Evolutionary conservation across 2,888 invertebrate species (phyloP), one percentile per base, ranked within the genome.

Genomic region (Rhorus exstirpatorius): DNA sequence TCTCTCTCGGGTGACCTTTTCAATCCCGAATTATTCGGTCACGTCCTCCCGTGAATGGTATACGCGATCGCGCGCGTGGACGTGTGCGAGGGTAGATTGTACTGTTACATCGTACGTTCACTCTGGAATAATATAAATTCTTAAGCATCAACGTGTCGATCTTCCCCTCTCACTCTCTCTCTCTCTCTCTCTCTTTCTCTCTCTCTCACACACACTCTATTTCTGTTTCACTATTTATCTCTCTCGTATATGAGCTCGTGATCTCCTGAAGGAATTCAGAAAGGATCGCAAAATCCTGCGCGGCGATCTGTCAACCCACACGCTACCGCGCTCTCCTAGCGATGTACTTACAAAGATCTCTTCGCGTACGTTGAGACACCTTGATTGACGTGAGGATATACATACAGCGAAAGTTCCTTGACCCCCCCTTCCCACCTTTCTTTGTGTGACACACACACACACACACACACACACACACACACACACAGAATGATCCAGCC

Each of bases 41-140:
- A 51, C 63, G 72, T 53, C 63, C 63, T 53, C 63, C 63, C 55
- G 46, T 44, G 58, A 65, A 79, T 74, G 74, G 65, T 61, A 24
- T 67, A 46, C 31, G 17, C 8, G 24, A 44, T 67, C 51, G 63
- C 44, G 70, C 51, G 63, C 44, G 70, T 65, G 51, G 81, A 76
- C 63, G 65, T 84, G 63, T 84, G 83, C 78, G 81, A 80, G 84
- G 81, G 83, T 81, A 79, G 84, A 76, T 74, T 49, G 83, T 81
- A 83, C 84, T 84, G 83, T 84, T 84, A 83, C 80, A 61, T 58
- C 31, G 35, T 67, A 78, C 79, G 63, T 79, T 79, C 82, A 70
- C 82, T 70, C 68, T 51, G 63, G 74, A 82, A 79, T 75, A 79
- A 82, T 79, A 75, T 82, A 80, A 63, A 80, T 80, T 80, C 74